Evolutionary conservation across 1,140 invertebrate species (phyloP), one percentile per base, ranked within the genome.

Genomic region (Araneus ventricosus): DNA sequence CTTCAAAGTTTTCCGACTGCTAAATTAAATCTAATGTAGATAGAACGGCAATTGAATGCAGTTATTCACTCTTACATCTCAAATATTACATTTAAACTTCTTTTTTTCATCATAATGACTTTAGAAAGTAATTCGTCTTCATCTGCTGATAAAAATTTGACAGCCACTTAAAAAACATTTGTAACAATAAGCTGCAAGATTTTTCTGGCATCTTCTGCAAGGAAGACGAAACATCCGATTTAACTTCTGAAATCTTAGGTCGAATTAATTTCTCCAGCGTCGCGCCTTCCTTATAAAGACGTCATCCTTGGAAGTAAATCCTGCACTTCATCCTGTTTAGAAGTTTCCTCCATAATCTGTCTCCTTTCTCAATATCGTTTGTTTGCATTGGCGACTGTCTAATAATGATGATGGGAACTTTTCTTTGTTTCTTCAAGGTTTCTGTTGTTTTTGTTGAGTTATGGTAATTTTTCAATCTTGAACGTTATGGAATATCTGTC

Each of bases 281-380:
- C 67, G 67, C 67, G 27, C 30, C 67, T 75, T 75, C 67, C 67
- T 75, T 75, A 34, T 75, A 75, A 75, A 75, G 67, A 75, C 34
- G 67, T 75, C 67, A 75, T 75, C 67, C 67, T 75, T 75, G 67
- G 30, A 75, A 17, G 27, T n/a, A 63, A 63, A 34, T 30, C 27
- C 27, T 75, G 67, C 27, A 20, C 17, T 75, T 20, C 67, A 75
- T 34, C 30, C 27, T 75, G 67, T 34, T 75, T 30, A 67, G 17
- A 75, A 34, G 0, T 75, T 17, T 37, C 30, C 30, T 30, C 10
- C 67, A 10, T 75, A 5, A 34, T 52, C 45, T 17, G 45, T 52
- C 45, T 52, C 45, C 45, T 52, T 52, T 17, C 17, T 14, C n/a
- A 63, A 24, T 63, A 24, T 63, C n/a, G 59, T 63, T 63, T 63